Evolutionary conservation across 2,113 vertebrate species (phyloP), one percentile per base, ranked within the genome.

Genomic region (Corapipo altera): DNA sequence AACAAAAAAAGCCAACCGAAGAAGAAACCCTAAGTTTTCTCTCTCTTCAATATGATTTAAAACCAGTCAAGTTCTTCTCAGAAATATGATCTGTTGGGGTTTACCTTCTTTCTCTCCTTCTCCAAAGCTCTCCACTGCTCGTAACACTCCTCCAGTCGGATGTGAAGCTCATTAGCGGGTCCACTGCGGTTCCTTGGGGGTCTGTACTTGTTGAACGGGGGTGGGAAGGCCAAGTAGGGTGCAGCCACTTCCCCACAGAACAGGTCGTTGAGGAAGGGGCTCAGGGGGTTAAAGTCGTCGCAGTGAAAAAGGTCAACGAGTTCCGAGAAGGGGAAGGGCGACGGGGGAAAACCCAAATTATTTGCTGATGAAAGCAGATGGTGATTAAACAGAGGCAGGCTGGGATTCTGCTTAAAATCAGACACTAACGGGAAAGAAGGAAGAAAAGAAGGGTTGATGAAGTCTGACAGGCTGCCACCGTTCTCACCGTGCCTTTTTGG

Each of bases 21-120:
- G 3, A 37, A 49, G 15, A 52, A 32, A n/a, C 5, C 24, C 8
- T 15, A 3, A 49, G 22, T 8, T 9, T 73, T 35, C 30, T 88
- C 44, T 33, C 46, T 62, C 33, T 13, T 10, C 28, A 51, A 51
- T 8, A 2, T 0, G 1, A 48, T 12, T 71, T 41, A 12, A 51
- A 64, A 13, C 33, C 41, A 55, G 24, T 4, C 37, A 65, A 48
- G 14, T 9, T 27, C 22, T 2, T 4, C 4, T 6, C 22, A 43
- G 9, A 33, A 75, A 35, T 14, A n/a, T 1, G 6, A 7, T 2
- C 43, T 23, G 22, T 1, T 18, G 44, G 11, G 13, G 3, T 51
- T 95, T 97, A 99, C 99, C 98, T 97, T 98, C 87, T 98, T 98
- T 37, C 98, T 97, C 62, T 99, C 98, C 43, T 95, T 98, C 95